A percentile compares a stretch with the other conserved stretches of the same genome.
These are phyloP conservation scores for Capreolus pygargus DNA, from an alignment of 2,113 vertebrate genomes.

Conservation along the genomic window DNA sequence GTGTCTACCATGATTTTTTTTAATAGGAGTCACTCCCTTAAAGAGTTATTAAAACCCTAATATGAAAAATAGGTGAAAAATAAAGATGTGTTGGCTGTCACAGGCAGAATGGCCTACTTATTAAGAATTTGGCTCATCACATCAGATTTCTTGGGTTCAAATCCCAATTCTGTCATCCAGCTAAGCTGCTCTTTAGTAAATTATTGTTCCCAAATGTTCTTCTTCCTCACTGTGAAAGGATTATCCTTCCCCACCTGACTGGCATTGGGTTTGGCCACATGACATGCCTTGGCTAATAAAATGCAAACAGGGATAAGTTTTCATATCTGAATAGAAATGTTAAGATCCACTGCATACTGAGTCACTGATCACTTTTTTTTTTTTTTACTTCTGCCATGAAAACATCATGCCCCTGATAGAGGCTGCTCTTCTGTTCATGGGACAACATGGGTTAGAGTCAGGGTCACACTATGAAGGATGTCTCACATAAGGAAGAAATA, in stretches of 20 bases:
- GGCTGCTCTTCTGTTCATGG: not conserved
- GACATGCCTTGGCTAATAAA: not conserved
- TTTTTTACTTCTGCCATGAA: not conserved
- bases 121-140: not conserved
- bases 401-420: not conserved
- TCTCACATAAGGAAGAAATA: not conserved
- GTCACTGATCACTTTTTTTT: not conserved
- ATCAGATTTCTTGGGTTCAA: not conserved
- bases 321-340: not conserved
- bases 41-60: not conserved
- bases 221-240: not conserved
- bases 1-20: not conserved
- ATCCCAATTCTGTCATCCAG: not conserved
- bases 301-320: not conserved
- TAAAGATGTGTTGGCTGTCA: not conserved
- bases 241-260: not conserved
- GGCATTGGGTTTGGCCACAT: not conserved
- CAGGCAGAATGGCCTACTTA: not conserved
- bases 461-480: not conserved
- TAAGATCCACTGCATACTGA: not conserved
- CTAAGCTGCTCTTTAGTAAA: not conserved
- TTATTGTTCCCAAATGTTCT: not conserved
- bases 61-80: not conserved
- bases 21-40: not conserved
- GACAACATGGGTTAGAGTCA: not conserved